Conservation (phyloP, 1,140 invertebrate genomes). For the Andricus grossulariae region DNA sequence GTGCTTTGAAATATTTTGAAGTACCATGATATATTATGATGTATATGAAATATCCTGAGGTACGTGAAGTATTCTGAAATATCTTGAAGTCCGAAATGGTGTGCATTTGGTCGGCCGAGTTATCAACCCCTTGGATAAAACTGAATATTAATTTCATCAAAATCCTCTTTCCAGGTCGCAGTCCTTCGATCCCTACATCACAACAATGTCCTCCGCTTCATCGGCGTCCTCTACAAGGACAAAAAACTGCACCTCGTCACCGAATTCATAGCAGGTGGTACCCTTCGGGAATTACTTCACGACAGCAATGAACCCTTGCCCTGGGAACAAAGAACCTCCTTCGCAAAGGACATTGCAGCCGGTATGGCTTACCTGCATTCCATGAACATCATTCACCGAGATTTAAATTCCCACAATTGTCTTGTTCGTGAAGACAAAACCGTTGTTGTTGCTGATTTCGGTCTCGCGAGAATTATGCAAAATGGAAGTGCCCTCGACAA, state of each 20-base stretch:
- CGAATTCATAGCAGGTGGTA: slow-evolving; percentile 94
- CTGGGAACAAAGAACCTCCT: slow-evolving; percentile 89
- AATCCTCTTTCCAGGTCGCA: slow-evolving; percentile 80
- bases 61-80: too few relatives aligned
- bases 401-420: slow-evolving; percentile 97
- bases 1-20: too few relatives aligned
- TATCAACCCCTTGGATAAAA: too few relatives aligned
- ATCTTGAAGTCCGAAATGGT: too few relatives aligned
- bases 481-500: slow-evolving; percentile 70
- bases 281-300: slow-evolving; percentile 89
- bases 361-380: slow-evolving; percentile 96
- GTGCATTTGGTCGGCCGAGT: too few relatives aligned
- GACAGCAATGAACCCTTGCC: slow-evolving; percentile 82
- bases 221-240: slow-evolving; percentile 95
- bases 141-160: neutral
- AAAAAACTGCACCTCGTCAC: slow-evolving; percentile 93
- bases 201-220: slow-evolving; percentile 92
- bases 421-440: slow-evolving; percentile 92
- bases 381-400: slow-evolving; percentile 95
- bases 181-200: slow-evolving; percentile 91
- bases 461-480: slow-evolving; percentile 90
- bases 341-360: slow-evolving; percentile 93
- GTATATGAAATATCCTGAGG: too few relatives aligned
- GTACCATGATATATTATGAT: too few relatives aligned
- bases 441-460: slow-evolving; percentile 96